These are phyloP conservation scores for Cercopithecus diana DNA, from an alignment of 2,797 vertebrate species.

Conservation along the genomic window DNA sequence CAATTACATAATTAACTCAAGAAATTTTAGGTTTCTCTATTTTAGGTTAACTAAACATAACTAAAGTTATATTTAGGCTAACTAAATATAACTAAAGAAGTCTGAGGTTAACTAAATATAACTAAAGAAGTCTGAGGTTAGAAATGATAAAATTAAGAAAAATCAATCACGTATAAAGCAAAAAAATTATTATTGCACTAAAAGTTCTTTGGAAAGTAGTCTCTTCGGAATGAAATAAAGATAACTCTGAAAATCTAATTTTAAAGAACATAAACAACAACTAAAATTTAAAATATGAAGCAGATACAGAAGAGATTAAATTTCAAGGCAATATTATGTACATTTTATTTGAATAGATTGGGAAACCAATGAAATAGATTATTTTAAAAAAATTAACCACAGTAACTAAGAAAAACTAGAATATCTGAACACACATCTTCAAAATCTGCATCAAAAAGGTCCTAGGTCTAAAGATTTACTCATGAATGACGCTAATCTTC, in stretches of 20 bases:
- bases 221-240: slow-evolving; percentile 39
- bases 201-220: neutral
- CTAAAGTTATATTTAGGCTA: neutral
- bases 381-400: neutral
- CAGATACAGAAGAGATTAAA: neutral
- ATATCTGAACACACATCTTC: neutral
- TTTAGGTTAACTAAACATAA: neutral
- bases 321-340: neutral
- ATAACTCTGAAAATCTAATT: neutral
- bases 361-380: neutral
- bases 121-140: neutral
- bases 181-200: neutral
- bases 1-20: neutral
- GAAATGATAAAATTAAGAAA: neutral
- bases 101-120: neutral
- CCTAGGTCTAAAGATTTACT: neutral
- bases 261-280: neutral
- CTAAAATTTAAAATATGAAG: neutral
- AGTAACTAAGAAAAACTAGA: neutral
- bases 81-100: no score
- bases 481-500: neutral
- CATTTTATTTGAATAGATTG: neutral
- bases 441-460: neutral
- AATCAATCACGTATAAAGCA: neutral
- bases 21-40: neutral